Evolutionary conservation across 2,113 vertebrate genomes (phyloP).

Genomic region (Psittacara wagleri): DNA sequence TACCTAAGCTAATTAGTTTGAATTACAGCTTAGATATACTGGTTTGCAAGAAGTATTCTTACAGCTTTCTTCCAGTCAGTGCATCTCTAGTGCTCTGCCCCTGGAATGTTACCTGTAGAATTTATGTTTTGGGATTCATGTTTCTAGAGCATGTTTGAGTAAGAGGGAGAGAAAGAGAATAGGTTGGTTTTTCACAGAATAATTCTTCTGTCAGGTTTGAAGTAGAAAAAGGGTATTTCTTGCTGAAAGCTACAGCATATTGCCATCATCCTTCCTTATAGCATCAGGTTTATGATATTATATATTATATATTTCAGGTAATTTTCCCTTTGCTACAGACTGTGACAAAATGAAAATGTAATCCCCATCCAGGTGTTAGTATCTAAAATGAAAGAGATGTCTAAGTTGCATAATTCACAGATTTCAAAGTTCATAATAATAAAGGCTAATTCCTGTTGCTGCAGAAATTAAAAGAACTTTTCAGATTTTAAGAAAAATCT

Average conservation of each 20-base stretch:
- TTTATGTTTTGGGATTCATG: neutral
- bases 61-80: neutral
- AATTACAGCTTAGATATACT: neutral
- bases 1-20: neutral
- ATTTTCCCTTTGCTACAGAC: neutral
- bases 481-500: neutral
- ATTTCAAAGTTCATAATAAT: neutral
- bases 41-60: neutral
- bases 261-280: neutral
- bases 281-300: neutral
- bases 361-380: neutral
- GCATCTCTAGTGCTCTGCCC: neutral
- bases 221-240: neutral
- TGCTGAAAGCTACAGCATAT: neutral
- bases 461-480: slow-evolving; percentile 26
- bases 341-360: neutral
- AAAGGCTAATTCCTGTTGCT: neutral
- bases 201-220: neutral
- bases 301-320: neutral
- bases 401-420: neutral
- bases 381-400: neutral
- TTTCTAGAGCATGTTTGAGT: neutral
- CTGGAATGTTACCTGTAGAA: neutral
- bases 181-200: neutral
- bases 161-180: neutral